A percentile compares a stretch with the other conserved stretches of the same genome.
These are phyloP conservation scores for Nymphalis polychloros DNA, from an alignment of 2,888 invertebrate genomes.

Conservation along the genomic window DNA sequence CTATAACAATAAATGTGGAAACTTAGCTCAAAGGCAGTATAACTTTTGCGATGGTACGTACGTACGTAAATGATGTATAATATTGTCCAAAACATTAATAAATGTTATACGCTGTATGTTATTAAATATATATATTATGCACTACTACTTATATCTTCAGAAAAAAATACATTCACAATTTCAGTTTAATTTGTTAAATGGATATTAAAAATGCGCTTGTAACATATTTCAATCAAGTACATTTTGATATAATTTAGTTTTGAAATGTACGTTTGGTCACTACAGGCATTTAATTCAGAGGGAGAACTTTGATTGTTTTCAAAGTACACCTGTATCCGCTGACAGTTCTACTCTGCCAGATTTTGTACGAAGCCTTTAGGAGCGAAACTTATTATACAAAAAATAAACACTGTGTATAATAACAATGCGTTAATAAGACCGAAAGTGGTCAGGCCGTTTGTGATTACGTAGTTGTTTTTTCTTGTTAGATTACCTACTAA, in stretches of 20 bases:
- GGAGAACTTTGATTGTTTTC: conserved; percentile 43
- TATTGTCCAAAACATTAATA: no score
- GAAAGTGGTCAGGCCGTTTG: background rate
- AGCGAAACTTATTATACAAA: conserved; percentile 30
- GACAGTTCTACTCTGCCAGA: conserved; percentile 63
- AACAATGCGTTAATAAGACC: background rate
- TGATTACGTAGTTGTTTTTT: background rate
- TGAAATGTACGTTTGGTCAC: conserved; percentile 37
- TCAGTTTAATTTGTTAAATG: no score
- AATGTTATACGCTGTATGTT: no score
- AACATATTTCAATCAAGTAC: background rate
- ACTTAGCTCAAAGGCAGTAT: no score
- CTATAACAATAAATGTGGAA: no score
- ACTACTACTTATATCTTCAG: no score
- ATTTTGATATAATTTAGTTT: conserved; percentile 21
- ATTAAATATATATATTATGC: no score
- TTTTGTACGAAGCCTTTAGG: conserved; percentile 51
- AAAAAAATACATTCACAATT: no score
- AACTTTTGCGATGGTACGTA: no score
- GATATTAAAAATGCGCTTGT: no score
- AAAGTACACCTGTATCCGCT: conserved; percentile 70
- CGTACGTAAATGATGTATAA: no score
- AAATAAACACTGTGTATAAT: background rate
- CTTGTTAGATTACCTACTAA: conserved; percentile 4
- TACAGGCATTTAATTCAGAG: conserved; percentile 38